Conservation (phyloP, 2,113 vertebrate genomes). For the Carassius auratus region DNA sequence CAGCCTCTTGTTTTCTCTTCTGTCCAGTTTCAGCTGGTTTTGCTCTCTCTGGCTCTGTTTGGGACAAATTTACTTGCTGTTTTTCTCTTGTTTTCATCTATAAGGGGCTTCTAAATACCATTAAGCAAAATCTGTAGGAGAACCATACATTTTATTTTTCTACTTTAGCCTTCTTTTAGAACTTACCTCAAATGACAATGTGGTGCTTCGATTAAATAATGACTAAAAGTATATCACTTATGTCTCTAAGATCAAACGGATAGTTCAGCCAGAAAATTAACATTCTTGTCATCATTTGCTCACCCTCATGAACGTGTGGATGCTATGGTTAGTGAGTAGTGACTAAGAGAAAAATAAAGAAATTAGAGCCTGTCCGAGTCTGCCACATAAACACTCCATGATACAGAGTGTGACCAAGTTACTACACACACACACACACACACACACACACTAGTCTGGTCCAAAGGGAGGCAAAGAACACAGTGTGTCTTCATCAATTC, state of each 20-base stretch:
- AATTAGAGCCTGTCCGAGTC: not conserved
- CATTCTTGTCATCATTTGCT: slow-evolving; percentile 26
- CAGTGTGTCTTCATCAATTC: not conserved
- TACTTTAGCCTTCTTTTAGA: not conserved
- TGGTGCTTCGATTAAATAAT: not conserved
- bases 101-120: not conserved
- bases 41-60: not conserved
- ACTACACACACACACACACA: not conserved
- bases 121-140: not conserved
- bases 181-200: not conserved
- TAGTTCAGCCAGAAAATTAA: not conserved
- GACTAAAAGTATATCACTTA: not conserved
- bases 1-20: not conserved
- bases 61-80: not conserved
- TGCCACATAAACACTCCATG: slow-evolving; percentile 5
- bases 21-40: slow-evolving; percentile 23
- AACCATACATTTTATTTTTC: not conserved
- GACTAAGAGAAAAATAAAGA: not conserved
- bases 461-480: not conserved
- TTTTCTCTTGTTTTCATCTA: not conserved
- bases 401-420: not conserved
- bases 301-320: slow-evolving; percentile 3
- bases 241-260: not conserved
- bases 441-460: not conserved
- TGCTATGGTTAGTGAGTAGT: not conserved